Percentiles rank a stretch among this genome's conserved stretches.
These are phyloP conservation scores for Nymphalis io DNA, from an alignment of 1,140 invertebrate genomes.

Conservation along the genomic window DNA sequence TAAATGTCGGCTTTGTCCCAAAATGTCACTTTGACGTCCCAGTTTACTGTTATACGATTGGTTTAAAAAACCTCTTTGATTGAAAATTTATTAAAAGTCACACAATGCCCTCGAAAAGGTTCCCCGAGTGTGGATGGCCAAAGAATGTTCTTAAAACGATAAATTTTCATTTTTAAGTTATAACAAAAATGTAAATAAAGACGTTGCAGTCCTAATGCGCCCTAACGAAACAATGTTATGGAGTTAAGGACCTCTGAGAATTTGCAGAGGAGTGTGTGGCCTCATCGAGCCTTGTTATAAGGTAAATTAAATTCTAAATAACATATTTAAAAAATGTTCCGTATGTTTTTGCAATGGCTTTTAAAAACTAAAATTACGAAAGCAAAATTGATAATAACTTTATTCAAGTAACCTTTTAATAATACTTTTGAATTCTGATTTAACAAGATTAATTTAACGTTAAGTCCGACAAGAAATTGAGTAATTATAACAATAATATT, in stretches of 20 bases:
- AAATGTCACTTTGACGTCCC: constrained; percentile 19
- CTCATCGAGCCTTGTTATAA: constrained; percentile 18
- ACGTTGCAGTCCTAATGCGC: constrained; percentile 45
- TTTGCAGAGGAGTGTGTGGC: constrained; percentile 46
- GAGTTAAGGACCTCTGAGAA: constrained; percentile 50
- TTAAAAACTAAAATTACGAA: not conserved
- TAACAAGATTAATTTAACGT: too few relatives aligned
- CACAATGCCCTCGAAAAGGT: not conserved
- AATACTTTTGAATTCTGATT: too few relatives aligned
- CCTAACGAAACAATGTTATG: constrained; percentile 50
- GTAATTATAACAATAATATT: too few relatives aligned
- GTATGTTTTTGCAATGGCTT: not conserved
- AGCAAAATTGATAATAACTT: too few relatives aligned
- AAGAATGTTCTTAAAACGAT: constrained; percentile 32
- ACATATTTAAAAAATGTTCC: constrained; percentile 15
- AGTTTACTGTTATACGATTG: not conserved
- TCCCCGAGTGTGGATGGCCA: constrained; percentile 24
- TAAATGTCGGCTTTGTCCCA: constrained; percentile 3
- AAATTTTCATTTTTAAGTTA: constrained; percentile 52
- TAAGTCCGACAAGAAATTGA: too few relatives aligned
- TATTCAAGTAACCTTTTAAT: too few relatives aligned
- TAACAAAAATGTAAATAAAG: constrained; percentile 56
- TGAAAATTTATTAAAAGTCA: not conserved
- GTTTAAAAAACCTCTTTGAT: constrained; percentile 14
- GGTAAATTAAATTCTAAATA: constrained; percentile 22